Evolutionary conservation across 37 sponge, comb jelly and placozoan genomes (phyloP), one percentile per base, ranked within the genome.

Genomic region (Agelas oroides): DNA sequence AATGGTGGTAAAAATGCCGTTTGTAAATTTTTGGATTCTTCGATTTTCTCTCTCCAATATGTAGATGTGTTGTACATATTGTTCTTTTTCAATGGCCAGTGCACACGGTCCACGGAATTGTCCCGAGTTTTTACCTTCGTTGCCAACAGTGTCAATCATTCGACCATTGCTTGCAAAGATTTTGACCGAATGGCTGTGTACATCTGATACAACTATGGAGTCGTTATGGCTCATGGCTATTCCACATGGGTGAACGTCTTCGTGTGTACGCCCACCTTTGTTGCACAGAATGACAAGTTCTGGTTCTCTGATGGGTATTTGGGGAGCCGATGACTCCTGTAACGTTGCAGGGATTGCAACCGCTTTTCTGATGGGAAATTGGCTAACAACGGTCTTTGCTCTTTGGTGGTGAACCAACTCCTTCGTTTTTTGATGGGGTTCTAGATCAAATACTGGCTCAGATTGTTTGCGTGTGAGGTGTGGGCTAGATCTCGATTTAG

Each of bases 231-330:
- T 75, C 30, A 84, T n/a, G 27, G 66, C 53, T 11, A 84, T 53
- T 21, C 84, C 84, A 84, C 84, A 84, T 16, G 84, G 84, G 23
- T 80, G 69, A 40, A 80, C 70, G 19, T 55, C 41, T 36, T 84
- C 84, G 5, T 27, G 53, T 63, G 39, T 63, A 6, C 58, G 74
- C n/a, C n/a, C n/a, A 32, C 41, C 24, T 36, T 66, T 52, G n/a
- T 66, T 62, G 17, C 65, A 74, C 35, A 74, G 57, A 53, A 84
- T 65, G 28, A 84, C 38, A 1, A 61, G 73, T 18, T 30, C 16
- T 5, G 84, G 84, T 32, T 73, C 27, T 31, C 27, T 18, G 8
- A 74, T 75, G 30, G 67, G 66, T n/a, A 53, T 61, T 46, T 46
- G 46, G 46, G 8, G 8, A 46, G 46, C 8, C 8, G 46, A 3